Base-by-base conservation (phyloP, 2,888 invertebrate genomes). In the Herminia tarsipennalis region DNA sequence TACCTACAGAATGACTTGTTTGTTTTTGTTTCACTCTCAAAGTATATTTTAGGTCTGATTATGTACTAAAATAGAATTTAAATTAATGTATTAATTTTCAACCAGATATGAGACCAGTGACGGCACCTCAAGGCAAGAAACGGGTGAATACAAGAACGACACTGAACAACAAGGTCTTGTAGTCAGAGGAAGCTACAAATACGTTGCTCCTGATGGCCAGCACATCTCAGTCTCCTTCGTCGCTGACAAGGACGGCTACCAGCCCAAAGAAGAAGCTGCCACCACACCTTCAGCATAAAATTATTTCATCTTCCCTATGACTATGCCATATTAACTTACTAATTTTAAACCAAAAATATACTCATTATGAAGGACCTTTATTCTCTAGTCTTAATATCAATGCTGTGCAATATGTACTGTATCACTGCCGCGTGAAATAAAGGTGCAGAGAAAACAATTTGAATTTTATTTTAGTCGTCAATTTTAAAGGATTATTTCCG, bases 71-170 rank as follows among this genome's bases (percentile, higher is more conserved):
- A n/a, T 28, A 28, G 8, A 28, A 14, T 14, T 25, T 1, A 2
- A 1, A n/a, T 10, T 4, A 25, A 4, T 6, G 3, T 22, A 12
- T 22, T 29, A 0, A 28, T 38, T 22, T 47, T 24, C 20, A 63
- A 68, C 45, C 78, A 93, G 94, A 25, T 94, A 92, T 48, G 94
- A 94, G 70, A 93, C 94, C 2, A 94, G 94, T 66, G 94, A 95
- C 63, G 94, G 94, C 13, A 94, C 93, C 12, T 89, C 92, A 4
- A 89, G 93, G 45, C 92, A 93, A 65, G 95, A 95, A 79, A 92
- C 93, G 59, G 95, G 94, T 0, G 92, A 92, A 38, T 86, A 94
- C 65, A 94, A 94, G 77, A 92, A 93, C 32, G 95, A 93, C 46
- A 91, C 90, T 0, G 94, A 95, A 5, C 94, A 94, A 51, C 93